Percentiles rank a stretch among this genome's conserved stretches.
Conservation (phyloP, 2,888 invertebrate genomes). For the Rhagophthalmus giganteus region DNA sequence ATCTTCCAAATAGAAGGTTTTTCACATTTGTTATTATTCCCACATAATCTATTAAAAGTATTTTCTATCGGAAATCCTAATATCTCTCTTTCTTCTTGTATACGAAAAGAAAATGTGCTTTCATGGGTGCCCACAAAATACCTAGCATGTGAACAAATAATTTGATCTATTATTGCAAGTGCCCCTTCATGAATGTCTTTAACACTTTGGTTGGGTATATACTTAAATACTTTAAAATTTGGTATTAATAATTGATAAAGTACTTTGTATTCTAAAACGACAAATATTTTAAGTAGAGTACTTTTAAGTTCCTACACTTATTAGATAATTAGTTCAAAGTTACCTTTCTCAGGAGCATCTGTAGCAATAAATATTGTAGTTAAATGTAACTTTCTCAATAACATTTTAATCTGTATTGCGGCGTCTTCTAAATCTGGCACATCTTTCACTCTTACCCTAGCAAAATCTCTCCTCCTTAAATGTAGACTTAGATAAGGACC, state of each 20-base stretch:
- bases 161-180: slow-evolving; percentile 91
- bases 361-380: slow-evolving; percentile 79
- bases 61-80: slow-evolving; percentile 77
- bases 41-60: slow-evolving; percentile 89
- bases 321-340: not conserved
- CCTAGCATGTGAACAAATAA: slow-evolving; percentile 86
- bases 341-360: slow-evolving; percentile 70
- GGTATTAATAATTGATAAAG: slow-evolving; percentile 56
- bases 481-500: slow-evolving; percentile 83
- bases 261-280: slow-evolving; percentile 56
- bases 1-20: slow-evolving; percentile 79
- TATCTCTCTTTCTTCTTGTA: slow-evolving; percentile 97
- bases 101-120: slow-evolving; percentile 94
- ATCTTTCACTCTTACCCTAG: slow-evolving; percentile 69
- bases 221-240: slow-evolving; percentile 50
- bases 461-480: slow-evolving; percentile 86
- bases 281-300: too few species aligned
- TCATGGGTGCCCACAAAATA: slow-evolving; percentile 91
- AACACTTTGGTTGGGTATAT: slow-evolving; percentile 57
- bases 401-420: slow-evolving; percentile 70
- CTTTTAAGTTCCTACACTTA: too few species aligned
- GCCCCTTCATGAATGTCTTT: slow-evolving; percentile 74
- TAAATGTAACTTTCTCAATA: slow-evolving; percentile 62
- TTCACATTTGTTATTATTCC: slow-evolving; percentile 65
- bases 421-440: slow-evolving; percentile 79